Base-by-base conservation (phyloP, 2,888 invertebrate species). In the Kuschelorhynchus macadamiae region DNA sequence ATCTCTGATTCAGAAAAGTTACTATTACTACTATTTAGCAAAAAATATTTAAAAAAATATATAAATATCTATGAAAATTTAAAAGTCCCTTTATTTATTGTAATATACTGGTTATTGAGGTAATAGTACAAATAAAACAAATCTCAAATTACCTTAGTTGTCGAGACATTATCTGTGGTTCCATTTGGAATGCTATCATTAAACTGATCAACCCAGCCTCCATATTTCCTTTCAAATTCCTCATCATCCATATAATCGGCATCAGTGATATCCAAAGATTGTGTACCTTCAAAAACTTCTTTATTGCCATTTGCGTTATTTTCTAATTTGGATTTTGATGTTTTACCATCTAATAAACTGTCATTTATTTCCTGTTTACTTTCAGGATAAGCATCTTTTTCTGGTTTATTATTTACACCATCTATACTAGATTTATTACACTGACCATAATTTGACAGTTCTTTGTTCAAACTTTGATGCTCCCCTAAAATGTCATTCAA, bases 241-340 rank as follows among this genome's bases (percentile, higher is more conserved):
- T 74, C 77, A 71, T 80, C 80, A 62, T 77, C 76, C 80, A 80
- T 78, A 67, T 74, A 80, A 72, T 80, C 80, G 57, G 55, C 75
- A 25, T 75, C 71, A 21, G 69, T 67, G 5, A 76, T 63, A 39
- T 72, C 49, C 46, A 78, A 63, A 14, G 72, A 71, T 30, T 30
- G 30, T 4, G 30, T 11, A 36, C 36, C 11, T 36, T 4, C 4
- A 4, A 36, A 4, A 36, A 11, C 2, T 11, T 30, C 9, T 7
- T 7, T 30, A 7, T 33, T 9, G 36, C 20, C n/a, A 12, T 20
- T n/a, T n/a, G n/a, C n/a, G n/a, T n/a, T n/a, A n/a, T 53, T 8
- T 18, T 36, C n/a, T 11, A 7, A 17, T 7, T 21, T 5, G 14
- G 2, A 18, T 17, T 14, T 14, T 33, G n/a, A n/a, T n/a, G n/a